These are phyloP conservation scores for Gasterosteus aculeatus DNA, from an alignment of 2,113 vertebrate species.

Conservation along the genomic window DNA sequence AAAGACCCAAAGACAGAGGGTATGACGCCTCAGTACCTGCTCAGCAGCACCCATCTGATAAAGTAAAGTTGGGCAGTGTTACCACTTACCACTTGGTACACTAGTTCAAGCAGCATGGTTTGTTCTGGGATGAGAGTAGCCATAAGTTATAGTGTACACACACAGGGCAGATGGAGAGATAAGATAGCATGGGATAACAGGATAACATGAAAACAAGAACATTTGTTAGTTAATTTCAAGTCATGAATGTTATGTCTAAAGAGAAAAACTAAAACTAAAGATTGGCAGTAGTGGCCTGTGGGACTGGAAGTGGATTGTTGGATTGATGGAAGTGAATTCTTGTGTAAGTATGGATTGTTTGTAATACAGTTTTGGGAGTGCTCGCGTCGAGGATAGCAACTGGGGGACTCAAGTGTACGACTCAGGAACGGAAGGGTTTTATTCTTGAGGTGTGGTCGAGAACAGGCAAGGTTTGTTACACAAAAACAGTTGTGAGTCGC, in stretches of 20 bases:
- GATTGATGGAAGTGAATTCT: too few relatives aligned
- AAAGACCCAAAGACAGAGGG: too few relatives aligned
- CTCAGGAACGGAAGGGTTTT: too few relatives aligned
- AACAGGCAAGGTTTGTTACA: too few relatives aligned
- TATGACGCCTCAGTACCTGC: neutral
- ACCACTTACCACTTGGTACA: too few relatives aligned
- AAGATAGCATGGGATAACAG: neutral
- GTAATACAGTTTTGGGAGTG: neutral
- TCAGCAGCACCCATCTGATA: neutral
- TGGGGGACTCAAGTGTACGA: too few relatives aligned
- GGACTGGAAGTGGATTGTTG: conserved; percentile 9
- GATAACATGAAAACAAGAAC: neutral
- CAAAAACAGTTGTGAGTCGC: too few relatives aligned
- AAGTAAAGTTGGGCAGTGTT: neutral
- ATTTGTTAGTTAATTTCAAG: conserved; percentile 24
- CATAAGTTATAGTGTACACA: conserved; percentile 4
- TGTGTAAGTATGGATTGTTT: neutral
- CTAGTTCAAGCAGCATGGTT: neutral
- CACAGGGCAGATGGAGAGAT: conserved; percentile 19
- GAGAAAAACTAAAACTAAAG: conserved; percentile 34
- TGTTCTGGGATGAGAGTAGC: neutral
- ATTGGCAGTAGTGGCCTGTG: conserved; percentile 28
- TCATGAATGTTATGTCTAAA: conserved; percentile 47
- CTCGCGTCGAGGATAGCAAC: neutral
- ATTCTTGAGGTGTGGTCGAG: too few relatives aligned